Evolutionary conservation across 2,113 vertebrate genomes (phyloP), one percentile per base, ranked within the genome.

Genomic region (Anolis carolinensis): DNA sequence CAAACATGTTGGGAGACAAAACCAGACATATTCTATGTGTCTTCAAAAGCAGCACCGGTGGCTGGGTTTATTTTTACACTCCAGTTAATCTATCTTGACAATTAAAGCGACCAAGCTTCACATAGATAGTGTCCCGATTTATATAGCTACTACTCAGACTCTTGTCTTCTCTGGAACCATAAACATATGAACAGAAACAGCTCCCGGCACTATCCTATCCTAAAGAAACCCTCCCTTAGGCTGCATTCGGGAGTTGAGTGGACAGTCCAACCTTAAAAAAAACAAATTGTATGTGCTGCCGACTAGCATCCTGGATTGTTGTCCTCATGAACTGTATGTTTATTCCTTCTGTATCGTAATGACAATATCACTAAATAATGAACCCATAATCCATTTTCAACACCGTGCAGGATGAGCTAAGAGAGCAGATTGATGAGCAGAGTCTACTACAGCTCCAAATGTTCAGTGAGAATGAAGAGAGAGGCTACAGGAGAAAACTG

Each of bases 11-110:
- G 9, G 9, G 59, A 92, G 59, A 48, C 13, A 9, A 0, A 65
- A 21, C 71, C 2, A 74, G 80, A 89, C 86, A 85, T 72, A 75
- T 87, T 84, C 87, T 89, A 89, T 91, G 8, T 5, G 82, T 91
- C 88, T 90, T 83, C 90, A 91, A 87, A n/a, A 88, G 89, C 88
- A 87, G 88, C 89, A 83, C 71, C 79, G 86, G 74, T 83, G 79
- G 21, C 67, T 20, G 20, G 82, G 68, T 86, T 65, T 81, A 79
- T 91, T 91, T 73, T 65, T 74, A 36, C 0, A 55, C 70, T 0
- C 67, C 62, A 44, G 77, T 1, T 72, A 21, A 84, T 86, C 87
- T 5, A 32, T 70, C 67, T 85, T 32, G 9, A 36, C 91, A 92
- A 91, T 91, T 89, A 90, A 52, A 81, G 52, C 13, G 7, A 62